A percentile compares a stretch with the other conserved stretches of the same genome.
phyloP scores from a whole-genome alignment of 2,888 invertebrate genomes.

The Eilema caniola region DNA sequence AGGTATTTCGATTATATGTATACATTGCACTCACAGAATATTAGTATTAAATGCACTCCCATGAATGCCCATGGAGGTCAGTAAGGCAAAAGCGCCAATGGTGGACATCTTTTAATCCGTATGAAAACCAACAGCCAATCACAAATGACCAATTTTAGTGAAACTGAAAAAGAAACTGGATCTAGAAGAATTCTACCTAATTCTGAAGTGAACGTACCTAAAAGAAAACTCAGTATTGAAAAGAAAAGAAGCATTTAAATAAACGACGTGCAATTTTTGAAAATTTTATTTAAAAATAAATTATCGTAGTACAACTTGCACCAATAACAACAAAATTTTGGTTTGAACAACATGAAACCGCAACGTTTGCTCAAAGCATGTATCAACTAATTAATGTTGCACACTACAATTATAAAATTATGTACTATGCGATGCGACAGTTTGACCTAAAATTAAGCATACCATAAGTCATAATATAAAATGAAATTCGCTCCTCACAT shows the following conservation, averaged over 20 bases:
- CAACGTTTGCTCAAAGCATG: slow-evolving; percentile 81
- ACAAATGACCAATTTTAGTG: too few species aligned
- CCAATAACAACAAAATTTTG: slow-evolving; percentile 87
- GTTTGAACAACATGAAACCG: slow-evolving; percentile 82
- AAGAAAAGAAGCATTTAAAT: neutral
- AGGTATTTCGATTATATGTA: too few species aligned
- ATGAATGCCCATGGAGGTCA: too few species aligned
- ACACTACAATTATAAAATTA: slow-evolving; percentile 70
- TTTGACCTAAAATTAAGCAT: slow-evolving; percentile 61
- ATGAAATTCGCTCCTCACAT: slow-evolving; percentile 66
- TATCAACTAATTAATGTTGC: slow-evolving; percentile 67
- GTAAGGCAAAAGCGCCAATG: too few species aligned
- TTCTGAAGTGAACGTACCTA: neutral
- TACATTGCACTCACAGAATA: too few species aligned
- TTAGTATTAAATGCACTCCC: too few species aligned
- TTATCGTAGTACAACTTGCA: slow-evolving; percentile 85
- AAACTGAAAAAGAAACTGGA: too few species aligned
- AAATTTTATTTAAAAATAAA: slow-evolving; percentile 86
- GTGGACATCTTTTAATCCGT: too few species aligned
- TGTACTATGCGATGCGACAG: slow-evolving; percentile 70
- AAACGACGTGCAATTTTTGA: slow-evolving; percentile 55
- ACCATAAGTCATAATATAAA: slow-evolving; percentile 61
- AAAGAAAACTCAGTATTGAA: neutral
- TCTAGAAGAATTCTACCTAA: too few species aligned
- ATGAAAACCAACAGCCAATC: too few species aligned